A percentile compares a stretch with the other conserved stretches of the same genome.
Conservation (phyloP, 2,113 vertebrate genomes). For the Sakesphorus luctuosus region DNA sequence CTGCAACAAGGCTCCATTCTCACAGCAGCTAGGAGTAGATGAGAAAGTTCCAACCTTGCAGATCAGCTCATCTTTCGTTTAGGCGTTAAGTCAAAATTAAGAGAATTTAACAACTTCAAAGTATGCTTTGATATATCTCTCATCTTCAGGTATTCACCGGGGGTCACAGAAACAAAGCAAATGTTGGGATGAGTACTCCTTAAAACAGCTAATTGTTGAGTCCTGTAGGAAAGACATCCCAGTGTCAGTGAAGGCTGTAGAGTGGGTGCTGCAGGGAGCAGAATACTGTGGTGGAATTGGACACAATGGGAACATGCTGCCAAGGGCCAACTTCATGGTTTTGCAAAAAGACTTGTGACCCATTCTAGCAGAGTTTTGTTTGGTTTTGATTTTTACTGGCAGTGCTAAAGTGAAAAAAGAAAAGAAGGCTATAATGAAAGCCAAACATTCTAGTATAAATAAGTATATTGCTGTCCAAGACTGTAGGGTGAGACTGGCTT, state of each 20-base stretch:
- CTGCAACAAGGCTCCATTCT: background rate
- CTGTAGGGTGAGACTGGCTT: background rate
- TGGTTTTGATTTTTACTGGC: constrained; percentile 54
- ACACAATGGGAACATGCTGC: constrained; percentile 35
- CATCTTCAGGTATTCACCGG: background rate
- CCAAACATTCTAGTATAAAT: background rate
- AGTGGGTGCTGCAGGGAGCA: background rate
- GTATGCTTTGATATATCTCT: background rate
- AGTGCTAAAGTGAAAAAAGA: background rate
- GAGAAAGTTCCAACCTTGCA: background rate
- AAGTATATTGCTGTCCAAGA: background rate
- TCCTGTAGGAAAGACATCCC: background rate
- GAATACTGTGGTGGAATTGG: background rate
- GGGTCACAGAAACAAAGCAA: background rate
- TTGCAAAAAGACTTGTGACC: constrained; percentile 22
- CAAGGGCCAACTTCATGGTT: constrained; percentile 22
- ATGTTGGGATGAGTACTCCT: background rate
- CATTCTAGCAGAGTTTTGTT: constrained; percentile 13
- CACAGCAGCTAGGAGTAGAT: background rate
- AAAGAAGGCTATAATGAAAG: background rate
- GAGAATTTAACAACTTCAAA: background rate
- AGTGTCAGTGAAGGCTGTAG: background rate
- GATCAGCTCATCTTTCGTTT: background rate
- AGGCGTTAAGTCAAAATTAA: background rate
- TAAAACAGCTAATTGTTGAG: background rate